Conservation (phyloP, 2,113 vertebrate genomes). For the Trichomycterus rosablanca region DNA sequence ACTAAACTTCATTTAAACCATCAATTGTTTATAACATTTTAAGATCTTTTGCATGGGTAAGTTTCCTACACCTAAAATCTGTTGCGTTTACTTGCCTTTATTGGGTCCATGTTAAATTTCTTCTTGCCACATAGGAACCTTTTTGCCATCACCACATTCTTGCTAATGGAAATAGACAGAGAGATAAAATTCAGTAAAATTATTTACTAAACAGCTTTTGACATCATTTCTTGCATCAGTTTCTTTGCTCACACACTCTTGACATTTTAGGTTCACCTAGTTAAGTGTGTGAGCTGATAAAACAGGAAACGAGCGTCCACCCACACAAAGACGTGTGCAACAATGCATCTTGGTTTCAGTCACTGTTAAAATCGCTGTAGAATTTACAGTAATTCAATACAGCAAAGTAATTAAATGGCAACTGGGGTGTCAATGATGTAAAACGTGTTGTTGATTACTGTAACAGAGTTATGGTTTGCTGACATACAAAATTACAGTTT, state of each 20-base stretch:
- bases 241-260: too few relatives aligned
- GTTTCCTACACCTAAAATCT: not conserved
- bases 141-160: conserved; percentile 67
- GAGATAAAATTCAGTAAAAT: not conserved
- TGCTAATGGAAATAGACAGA: conserved; percentile 55
- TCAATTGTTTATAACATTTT: too few relatives aligned
- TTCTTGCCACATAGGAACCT: conserved; percentile 76
- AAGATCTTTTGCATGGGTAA: too few relatives aligned
- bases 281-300: not conserved
- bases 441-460: too few relatives aligned
- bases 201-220: not conserved
- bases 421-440: too few relatives aligned
- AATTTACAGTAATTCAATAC: too few relatives aligned
- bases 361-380: too few relatives aligned
- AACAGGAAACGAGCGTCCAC: conserved; percentile 28
- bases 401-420: too few relatives aligned
- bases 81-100: conserved; percentile 63
- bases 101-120: conserved; percentile 90
- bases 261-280: not conserved
- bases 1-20: too few relatives aligned
- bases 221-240: not conserved
- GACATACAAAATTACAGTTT: too few relatives aligned
- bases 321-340: not conserved
- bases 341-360: too few relatives aligned
- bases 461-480: too few relatives aligned